Evolutionary conservation across 2,113 vertebrate species (phyloP), one percentile per base, ranked within the genome.

Genomic region (Meleagris gallopavo): DNA sequence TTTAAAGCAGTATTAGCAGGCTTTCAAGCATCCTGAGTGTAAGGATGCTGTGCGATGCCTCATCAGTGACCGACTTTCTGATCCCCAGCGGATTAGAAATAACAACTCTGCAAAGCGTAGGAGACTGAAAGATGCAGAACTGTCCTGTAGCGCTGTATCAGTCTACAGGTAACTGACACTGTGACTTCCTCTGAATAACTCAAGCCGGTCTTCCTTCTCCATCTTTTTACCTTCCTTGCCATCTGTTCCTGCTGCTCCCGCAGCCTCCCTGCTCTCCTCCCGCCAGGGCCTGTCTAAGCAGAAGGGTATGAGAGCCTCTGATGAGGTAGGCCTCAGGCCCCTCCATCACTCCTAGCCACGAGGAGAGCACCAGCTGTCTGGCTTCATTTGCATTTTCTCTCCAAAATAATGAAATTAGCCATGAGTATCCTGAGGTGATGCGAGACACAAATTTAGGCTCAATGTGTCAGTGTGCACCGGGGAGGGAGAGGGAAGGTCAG

Each of bases 401-500:
- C 97, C 97, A 97, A 98, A 98, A 98, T 99, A 99, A 99, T 99
- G 98, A 99, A 99, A 99, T 99, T 99, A 99, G 98, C 98, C 98
- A 98, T 97, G 98, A 98, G 98, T 98, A 99, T 99, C 99, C 99
- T 98, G 98, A 99, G 99, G 98, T 99, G 99, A 98, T 98, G 98
- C 81, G 97, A 98, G 98, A 98, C 97, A 55, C 97, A 97, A 95
- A 98, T 98, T 98, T 97, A 97, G 97, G 98, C 97, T 97, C 83
- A 97, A 98, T 97, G 97, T 98, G 98, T 98, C 98, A 98, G 97
- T 77, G 46, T 96, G 97, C 71, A 86, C 97, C 83, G 96, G 97
- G 96, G 93, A 97, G 96, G 96, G 88, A 97, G 97, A 95, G 95
- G 88, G 97, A 98, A 98, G 98, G 98, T 98, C 98, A 97, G 85